Percentiles rank a stretch among this genome's conserved stretches.
These are phyloP conservation scores for Mylabris phalerata DNA, from an alignment of 1,140 invertebrate species.

Conservation along the genomic window DNA sequence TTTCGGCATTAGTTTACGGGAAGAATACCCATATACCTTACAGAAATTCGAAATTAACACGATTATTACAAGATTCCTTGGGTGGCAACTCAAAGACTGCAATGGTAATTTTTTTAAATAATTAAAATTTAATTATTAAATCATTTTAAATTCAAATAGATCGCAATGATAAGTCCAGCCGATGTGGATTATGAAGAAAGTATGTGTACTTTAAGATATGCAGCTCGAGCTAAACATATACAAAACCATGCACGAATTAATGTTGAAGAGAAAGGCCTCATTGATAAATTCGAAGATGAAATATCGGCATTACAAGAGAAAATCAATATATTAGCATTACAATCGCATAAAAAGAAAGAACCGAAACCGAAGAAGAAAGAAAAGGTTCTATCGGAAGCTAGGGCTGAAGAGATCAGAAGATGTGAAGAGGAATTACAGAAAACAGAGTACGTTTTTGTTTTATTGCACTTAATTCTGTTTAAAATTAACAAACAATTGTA, in stretches of 20 bases:
- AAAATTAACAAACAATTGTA: conserved; percentile 7
- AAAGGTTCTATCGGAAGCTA: conserved; percentile 36
- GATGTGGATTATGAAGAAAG: conserved; percentile 97
- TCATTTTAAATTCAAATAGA: conserved; percentile 29
- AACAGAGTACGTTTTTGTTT: conserved; percentile 30
- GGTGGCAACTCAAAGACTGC: conserved; percentile 96
- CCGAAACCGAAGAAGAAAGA: conserved; percentile 37
- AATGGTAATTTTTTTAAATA: conserved; percentile 51
- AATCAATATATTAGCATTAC: conserved; percentile 19
- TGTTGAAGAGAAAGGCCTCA: conserved; percentile 93
- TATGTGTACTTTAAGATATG: conserved; percentile 93
- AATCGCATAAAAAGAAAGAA: conserved; percentile 10
- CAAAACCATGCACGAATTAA: conserved; percentile 94
- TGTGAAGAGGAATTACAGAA: conserved; percentile 32
- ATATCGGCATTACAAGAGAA: conserved; percentile 71
- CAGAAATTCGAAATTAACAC: conserved; percentile 88
- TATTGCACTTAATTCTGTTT: not conserved
- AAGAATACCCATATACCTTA: conserved; percentile 93
- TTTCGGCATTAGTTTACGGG: conserved; percentile 89
- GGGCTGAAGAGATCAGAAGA: conserved; percentile 43
- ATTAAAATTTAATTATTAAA: not conserved
- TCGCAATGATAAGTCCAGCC: conserved; percentile 92
- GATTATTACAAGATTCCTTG: conserved; percentile 88
- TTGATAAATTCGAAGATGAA: conserved; percentile 93
- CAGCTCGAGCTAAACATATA: conserved; percentile 95